Percentiles rank a stretch among this genome's conserved stretches.
These are phyloP conservation scores for Penelope pileata DNA, from an alignment of 2,113 vertebrate species.

Conservation along the genomic window DNA sequence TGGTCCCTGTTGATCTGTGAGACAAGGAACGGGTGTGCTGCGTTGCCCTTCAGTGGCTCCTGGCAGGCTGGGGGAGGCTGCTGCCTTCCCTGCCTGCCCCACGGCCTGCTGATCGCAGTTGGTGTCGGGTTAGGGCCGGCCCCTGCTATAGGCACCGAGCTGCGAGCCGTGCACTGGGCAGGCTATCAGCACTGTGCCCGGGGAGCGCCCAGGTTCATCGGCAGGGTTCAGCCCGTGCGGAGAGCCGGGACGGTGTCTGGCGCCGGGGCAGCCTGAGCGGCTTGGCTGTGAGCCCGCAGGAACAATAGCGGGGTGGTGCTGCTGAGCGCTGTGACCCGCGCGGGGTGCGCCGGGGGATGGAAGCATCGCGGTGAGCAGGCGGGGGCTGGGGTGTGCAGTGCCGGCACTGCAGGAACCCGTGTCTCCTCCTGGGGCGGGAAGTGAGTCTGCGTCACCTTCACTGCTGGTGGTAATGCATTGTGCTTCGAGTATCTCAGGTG, in stretches of 20 bases:
- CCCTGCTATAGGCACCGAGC: rapidly evolving
- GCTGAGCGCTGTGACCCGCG: neutral
- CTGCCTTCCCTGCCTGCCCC: too few relatives aligned
- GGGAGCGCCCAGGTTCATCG: neutral
- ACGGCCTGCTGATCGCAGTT: too few relatives aligned
- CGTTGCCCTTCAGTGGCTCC: neutral
- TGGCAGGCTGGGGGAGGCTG: neutral
- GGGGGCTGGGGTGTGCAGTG: rapidly evolving
- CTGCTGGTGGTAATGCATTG: rapidly evolving
- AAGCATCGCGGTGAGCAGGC: neutral
- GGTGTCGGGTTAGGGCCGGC: neutral
- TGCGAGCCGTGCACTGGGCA: too few relatives aligned
- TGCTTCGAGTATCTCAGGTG: neutral
- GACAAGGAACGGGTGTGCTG: neutral
- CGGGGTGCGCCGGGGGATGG: rapidly evolving
- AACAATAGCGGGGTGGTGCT: neutral
- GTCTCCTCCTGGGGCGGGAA: neutral
- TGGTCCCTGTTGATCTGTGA: neutral
- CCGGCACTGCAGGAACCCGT: rapidly evolving
- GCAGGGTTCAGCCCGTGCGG: rapidly evolving
- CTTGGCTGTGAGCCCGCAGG: rapidly evolving
- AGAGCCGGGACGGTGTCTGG: rapidly evolving
- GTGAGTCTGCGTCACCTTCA: rapidly evolving
- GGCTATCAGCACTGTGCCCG: too few relatives aligned
- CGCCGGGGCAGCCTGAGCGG: neutral